Base-by-base conservation (phyloP, 2,797 vertebrate genomes). In the Phalanger gymnotis region DNA sequence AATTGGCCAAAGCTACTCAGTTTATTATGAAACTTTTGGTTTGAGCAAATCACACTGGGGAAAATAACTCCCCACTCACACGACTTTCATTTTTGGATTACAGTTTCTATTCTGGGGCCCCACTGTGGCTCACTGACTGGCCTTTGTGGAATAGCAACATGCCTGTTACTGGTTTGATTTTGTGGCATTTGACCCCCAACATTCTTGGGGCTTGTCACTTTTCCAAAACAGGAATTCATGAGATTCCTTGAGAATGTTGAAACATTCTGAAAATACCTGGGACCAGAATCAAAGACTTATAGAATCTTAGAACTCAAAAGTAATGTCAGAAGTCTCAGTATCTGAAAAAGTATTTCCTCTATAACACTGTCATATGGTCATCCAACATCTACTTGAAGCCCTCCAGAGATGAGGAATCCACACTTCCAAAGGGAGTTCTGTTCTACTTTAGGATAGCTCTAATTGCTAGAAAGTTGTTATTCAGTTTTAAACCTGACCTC, bases 11-110 rank as follows among this genome's bases (percentile, higher is more conserved):
- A 94, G 11, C 12, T 22, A 51, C 81, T 66, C n/a, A 90, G 9
- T 54, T 92, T 96, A 58, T 92, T 92, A 54, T 19, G 93, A 54
- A 90, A 47, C 6, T 91, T 96, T 96, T 81, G 22, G 87, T 30
- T 31, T 93, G 4, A 91, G 12, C 54, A 31, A 94, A 56, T 93
- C 56, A 51, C 0, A 89, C 47, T 91, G 16, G 25, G 10, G n/a
- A 47, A 91, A 6, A 89, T 58, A 66, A 91, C 12, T 54, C 53
- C 2, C 11, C n/a, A 40, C 19, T 81, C n/a, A 73, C 47, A 16
- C 19, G 5, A 81, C 66, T 40, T 81, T 81, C 66, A 47, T 40
- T 81, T n/a, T 73, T 47, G 66, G n/a, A 81, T 25, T 81, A 81
- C 2, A 4, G 6, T 2, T 81, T 25, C 30, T 93, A 14, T 30